Evolutionary conservation across 2,888 invertebrate species (phyloP).

Genomic region (Marasmarcha lunaedactyla): DNA sequence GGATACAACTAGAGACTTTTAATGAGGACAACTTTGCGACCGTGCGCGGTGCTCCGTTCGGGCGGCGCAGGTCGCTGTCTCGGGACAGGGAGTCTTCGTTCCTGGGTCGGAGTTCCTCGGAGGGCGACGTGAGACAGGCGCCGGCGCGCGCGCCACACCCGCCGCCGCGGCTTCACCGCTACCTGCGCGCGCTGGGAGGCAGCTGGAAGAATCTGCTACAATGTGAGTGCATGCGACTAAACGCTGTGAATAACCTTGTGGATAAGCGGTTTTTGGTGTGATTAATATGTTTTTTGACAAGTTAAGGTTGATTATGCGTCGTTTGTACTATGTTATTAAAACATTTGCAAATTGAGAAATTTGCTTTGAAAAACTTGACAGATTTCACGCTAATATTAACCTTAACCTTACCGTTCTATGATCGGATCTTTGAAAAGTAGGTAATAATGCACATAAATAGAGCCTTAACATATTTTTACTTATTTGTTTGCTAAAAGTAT

Average conservation of each 20-base stretch:
- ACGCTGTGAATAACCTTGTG: slow-evolving; percentile 25
- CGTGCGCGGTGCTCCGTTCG: slow-evolving; percentile 54
- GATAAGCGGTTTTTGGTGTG: slow-evolving; percentile 15
- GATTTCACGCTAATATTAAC: too few species aligned
- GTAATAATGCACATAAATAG: too few species aligned
- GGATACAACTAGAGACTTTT: slow-evolving; percentile 47
- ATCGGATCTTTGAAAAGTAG: too few species aligned
- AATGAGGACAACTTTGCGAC: slow-evolving; percentile 55
- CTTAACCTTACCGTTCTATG: too few species aligned
- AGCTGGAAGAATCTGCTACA: slow-evolving; percentile 85
- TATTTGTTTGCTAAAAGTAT: too few species aligned
- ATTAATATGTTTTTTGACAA: too few species aligned
- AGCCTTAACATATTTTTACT: too few species aligned
- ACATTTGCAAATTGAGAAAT: background rate
- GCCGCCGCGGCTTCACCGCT: slow-evolving; percentile 73
- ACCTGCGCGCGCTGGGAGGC: slow-evolving; percentile 80
- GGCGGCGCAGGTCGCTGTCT: slow-evolving; percentile 55
- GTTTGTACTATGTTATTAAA: background rate
- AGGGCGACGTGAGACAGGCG: slow-evolving; percentile 73
- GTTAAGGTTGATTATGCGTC: too few species aligned
- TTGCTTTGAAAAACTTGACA: background rate
- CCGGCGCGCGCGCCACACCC: slow-evolving; percentile 45
- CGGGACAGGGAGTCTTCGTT: slow-evolving; percentile 62
- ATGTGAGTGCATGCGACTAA: slow-evolving; percentile 72
- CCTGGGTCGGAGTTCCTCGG: slow-evolving; percentile 77